These are phyloP conservation scores for Agrotis clavis DNA, from an alignment of 2,888 invertebrate species.

Conservation along the genomic window DNA sequence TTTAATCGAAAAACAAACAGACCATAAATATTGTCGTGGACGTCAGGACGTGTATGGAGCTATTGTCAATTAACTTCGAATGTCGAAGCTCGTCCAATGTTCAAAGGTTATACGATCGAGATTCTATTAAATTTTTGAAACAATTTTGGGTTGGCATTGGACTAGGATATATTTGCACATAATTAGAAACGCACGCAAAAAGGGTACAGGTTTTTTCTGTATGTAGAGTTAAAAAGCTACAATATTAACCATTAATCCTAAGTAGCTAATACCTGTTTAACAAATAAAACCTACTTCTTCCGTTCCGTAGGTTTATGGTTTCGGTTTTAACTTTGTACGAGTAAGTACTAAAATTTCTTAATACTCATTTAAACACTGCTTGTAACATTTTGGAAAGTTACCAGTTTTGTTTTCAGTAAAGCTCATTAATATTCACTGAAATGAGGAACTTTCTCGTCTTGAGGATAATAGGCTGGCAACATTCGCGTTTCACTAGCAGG, in stretches of 20 bases:
- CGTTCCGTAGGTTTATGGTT: not conserved
- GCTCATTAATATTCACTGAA: slow-evolving; percentile 63
- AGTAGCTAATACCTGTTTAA: not conserved
- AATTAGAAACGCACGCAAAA: not conserved
- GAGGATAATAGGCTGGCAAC: slow-evolving; percentile 54
- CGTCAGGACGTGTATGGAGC: slow-evolving; percentile 50
- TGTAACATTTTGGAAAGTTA: slow-evolving; percentile 54
- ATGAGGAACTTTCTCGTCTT: slow-evolving; percentile 57
- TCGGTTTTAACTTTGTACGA: slow-evolving; percentile 20
- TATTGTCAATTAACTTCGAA: slow-evolving; percentile 53
- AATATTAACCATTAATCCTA: not conserved
- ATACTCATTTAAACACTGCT: slow-evolving; percentile 24
- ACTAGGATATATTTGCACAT: not conserved
- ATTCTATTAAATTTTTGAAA: slow-evolving; percentile 10
- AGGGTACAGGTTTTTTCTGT: slow-evolving; percentile 2
- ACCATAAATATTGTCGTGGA: slow-evolving; percentile 70
- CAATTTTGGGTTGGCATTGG: not conserved
- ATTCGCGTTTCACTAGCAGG: slow-evolving; percentile 49
- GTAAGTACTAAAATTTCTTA: slow-evolving; percentile 12
- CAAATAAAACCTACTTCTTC: slow-evolving; percentile 4
- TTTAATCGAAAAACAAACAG: slow-evolving; percentile 81
- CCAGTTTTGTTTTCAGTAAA: slow-evolving; percentile 60
- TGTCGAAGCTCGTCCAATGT: slow-evolving; percentile 33
- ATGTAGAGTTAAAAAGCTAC: not conserved
- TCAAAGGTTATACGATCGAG: slow-evolving; percentile 24